Evolutionary conservation across 53 echinoderm and acorn worm genomes (phyloP), one percentile per base, ranked within the genome.

Genomic region (Hippasteria phrygiana): DNA sequence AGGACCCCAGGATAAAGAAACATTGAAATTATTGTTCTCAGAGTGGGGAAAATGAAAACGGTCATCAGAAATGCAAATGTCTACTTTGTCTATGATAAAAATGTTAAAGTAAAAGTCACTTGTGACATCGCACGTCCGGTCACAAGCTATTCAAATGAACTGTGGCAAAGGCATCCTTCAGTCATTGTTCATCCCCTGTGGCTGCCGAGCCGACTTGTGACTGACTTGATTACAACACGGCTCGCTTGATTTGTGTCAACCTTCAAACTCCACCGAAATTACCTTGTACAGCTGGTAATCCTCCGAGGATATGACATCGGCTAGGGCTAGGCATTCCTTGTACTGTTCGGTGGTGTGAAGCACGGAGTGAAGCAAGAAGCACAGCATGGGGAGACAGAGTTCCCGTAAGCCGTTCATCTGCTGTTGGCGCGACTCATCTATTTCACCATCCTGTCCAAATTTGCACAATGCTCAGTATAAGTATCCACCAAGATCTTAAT

Each of bases 201-300:
- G n/a, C n/a, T n/a, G n/a, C n/a, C n/a, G n/a, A n/a, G n/a, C n/a
- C n/a, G n/a, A n/a, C n/a, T n/a, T n/a, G n/a, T n/a, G n/a, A n/a
- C n/a, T n/a, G n/a, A n/a, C n/a, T 16, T 51, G 20, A 10, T 32
- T 27, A 14, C 17, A 6, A 16, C 32, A 35, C 32, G 14, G 12
- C 43, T 24, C 22, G 3, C 28, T 63, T 32, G 32, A 29, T 13
- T 29, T 28, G 11, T 28, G 32, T 28, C 27, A n/a, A 62, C 2
- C 27, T 28, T 28, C 14, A 63, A 12, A 12, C 31, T 27, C 31
- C 11, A 3, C 2, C n/a, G 4, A 20, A 24, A 22, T 74, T 87
- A 95, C 98, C 92, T 89, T 95, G 71, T 97, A 97, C n/a, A 97
- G 91, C 55, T 95, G 94, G 74, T 92, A 83, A 45, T 95, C 89